These are phyloP conservation scores for Platorchestia sp. DNA, from an alignment of 1,140 invertebrate species.

Conservation along the genomic window DNA sequence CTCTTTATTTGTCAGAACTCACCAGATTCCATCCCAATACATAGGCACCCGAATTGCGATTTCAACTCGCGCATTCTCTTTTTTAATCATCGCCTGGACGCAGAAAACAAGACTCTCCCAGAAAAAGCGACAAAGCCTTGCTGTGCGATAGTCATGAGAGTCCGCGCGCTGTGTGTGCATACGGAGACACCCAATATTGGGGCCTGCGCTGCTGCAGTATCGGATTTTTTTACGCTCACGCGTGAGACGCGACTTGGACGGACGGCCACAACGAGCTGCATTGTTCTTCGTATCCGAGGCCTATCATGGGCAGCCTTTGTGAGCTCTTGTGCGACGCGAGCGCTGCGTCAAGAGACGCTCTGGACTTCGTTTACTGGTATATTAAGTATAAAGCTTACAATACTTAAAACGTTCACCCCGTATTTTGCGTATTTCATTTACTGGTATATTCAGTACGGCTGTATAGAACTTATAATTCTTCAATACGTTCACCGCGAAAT, in stretches of 20 bases:
- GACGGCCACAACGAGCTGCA: background rate
- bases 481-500: too few relatives aligned
- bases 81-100: slow-evolving; percentile 3
- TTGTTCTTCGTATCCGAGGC: background rate
- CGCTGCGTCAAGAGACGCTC: background rate
- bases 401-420: too few relatives aligned
- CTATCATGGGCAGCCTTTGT: background rate
- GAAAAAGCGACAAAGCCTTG: background rate
- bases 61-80: background rate
- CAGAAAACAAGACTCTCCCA: background rate
- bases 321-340: background rate
- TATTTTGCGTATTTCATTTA: too few relatives aligned
- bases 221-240: background rate
- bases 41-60: background rate
- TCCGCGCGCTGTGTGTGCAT: background rate
- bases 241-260: background rate
- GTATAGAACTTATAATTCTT: too few relatives aligned
- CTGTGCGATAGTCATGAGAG: background rate
- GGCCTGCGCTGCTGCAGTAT: background rate
- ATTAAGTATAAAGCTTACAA: too few relatives aligned
- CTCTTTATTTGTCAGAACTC: background rate
- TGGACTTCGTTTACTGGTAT: background rate
- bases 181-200: background rate
- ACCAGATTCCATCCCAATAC: background rate
- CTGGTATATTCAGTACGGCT: too few relatives aligned